These are phyloP conservation scores for Vireo griseus DNA, from an alignment of 2,797 vertebrate genomes.

Conservation along the genomic window DNA sequence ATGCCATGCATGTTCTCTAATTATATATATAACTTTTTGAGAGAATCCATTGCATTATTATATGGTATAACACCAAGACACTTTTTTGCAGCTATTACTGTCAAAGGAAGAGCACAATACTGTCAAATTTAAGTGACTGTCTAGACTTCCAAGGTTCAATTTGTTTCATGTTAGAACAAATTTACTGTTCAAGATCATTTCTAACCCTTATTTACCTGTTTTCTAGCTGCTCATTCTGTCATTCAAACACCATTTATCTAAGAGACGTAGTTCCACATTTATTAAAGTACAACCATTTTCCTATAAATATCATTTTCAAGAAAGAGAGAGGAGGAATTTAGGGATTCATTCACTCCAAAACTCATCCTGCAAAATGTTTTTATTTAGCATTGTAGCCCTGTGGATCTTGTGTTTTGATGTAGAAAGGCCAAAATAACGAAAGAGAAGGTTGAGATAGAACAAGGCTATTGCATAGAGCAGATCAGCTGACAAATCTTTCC, in stretches of 20 bases:
- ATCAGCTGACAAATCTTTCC: not conserved
- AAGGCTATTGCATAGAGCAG: not conserved
- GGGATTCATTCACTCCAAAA: not conserved
- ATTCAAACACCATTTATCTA: not conserved
- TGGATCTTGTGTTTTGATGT: not conserved
- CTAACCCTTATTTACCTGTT: not conserved
- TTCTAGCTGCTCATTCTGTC: not conserved
- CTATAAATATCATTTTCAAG: not conserved
- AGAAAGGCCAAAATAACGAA: not conserved
- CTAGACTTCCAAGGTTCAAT: not conserved
- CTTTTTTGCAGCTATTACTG: not conserved
- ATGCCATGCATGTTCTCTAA: not conserved
- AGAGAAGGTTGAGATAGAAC: not conserved
- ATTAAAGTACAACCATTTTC: not conserved
- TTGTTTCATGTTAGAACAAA: not conserved
- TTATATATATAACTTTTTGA: not conserved
- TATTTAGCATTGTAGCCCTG: not conserved
- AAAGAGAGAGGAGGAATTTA: not conserved
- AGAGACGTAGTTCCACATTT: not conserved
- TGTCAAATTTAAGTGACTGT: not conserved
- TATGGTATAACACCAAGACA: not conserved
- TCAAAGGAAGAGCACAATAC: not conserved
- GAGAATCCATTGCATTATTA: not conserved
- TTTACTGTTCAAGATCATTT: not conserved
- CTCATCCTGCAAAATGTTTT: not conserved